A percentile compares a stretch with the other conserved stretches of the same genome.
phyloP scores from a whole-genome alignment of 1,140 invertebrate genomes.

The Chrysomallon squamiferum region DNA sequence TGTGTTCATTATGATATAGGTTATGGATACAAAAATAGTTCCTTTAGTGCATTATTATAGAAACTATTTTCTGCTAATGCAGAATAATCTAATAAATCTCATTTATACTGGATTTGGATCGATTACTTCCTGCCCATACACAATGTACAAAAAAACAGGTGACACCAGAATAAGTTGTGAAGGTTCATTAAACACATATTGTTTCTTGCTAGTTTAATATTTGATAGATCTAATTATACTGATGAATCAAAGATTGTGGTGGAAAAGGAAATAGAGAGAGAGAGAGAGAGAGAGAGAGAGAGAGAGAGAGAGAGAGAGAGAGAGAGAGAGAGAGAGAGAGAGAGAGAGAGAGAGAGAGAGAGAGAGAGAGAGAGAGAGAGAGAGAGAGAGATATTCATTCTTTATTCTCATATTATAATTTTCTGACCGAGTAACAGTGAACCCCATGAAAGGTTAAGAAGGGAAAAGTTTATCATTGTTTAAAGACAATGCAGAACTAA shows the following conservation, averaged over 20 bases:
- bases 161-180: not conserved
- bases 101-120: not conserved
- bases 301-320: not conserved
- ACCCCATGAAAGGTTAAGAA: not conserved
- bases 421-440: not conserved
- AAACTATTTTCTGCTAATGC: too few relatives aligned
- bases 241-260: not conserved
- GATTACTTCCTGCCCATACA: not conserved
- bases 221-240: not conserved
- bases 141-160: not conserved
- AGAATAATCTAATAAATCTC: too few relatives aligned
- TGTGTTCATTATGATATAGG: too few relatives aligned
- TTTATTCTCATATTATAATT: not conserved
- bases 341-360: not conserved
- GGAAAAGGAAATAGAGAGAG: not conserved
- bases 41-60: too few relatives aligned
- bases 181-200: not conserved
- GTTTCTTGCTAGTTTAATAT: not conserved
- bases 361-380: not conserved
- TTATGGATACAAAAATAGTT: too few relatives aligned
- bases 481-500: not conserved
- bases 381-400: not conserved
- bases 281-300: not conserved
- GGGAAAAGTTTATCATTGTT: not conserved
- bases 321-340: not conserved